phyloP scores from a whole-genome alignment of 2,113 vertebrate genomes.

The Carollia perspicillata region DNA sequence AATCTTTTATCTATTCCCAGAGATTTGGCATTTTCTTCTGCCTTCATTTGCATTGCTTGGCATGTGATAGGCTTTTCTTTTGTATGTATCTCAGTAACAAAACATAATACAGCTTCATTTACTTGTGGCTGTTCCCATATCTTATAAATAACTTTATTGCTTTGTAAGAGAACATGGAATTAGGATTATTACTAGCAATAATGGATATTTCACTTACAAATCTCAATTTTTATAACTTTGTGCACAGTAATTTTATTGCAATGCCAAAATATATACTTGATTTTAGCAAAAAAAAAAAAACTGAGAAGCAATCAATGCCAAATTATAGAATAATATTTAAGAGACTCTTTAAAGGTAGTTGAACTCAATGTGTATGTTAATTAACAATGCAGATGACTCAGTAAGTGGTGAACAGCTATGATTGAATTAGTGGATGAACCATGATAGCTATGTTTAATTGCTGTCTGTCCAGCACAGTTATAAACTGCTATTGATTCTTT shows the following conservation, averaged over 20 bases:
- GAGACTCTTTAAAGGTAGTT: conserved; percentile 13
- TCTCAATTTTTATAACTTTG: neutral
- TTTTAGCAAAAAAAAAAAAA: no score
- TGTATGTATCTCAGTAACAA: conserved; percentile 3
- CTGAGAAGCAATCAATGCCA: neutral
- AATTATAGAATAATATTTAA: conserved; percentile 19
- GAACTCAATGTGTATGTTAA: neutral
- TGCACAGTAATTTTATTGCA: neutral
- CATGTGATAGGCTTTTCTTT: neutral
- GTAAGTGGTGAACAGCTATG: neutral
- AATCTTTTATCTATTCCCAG: conserved; percentile 24
- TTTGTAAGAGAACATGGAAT: neutral
- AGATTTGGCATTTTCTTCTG: neutral
- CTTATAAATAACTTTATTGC: neutral
- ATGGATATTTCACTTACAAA: conserved; percentile 7
- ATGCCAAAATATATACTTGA: neutral
- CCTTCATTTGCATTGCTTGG: neutral
- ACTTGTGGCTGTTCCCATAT: neutral
- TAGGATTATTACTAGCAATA: neutral
- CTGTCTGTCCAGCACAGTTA: neutral
- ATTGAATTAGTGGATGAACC: neutral
- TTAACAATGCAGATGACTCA: neutral
- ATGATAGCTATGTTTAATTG: neutral
- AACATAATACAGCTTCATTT: conserved; percentile 1
- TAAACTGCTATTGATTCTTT: neutral